A percentile compares a stretch with the other conserved stretches of the same genome.
phyloP scores from a whole-genome alignment of 1,140 invertebrate genomes.

The Pseudoatta argentina region DNA sequence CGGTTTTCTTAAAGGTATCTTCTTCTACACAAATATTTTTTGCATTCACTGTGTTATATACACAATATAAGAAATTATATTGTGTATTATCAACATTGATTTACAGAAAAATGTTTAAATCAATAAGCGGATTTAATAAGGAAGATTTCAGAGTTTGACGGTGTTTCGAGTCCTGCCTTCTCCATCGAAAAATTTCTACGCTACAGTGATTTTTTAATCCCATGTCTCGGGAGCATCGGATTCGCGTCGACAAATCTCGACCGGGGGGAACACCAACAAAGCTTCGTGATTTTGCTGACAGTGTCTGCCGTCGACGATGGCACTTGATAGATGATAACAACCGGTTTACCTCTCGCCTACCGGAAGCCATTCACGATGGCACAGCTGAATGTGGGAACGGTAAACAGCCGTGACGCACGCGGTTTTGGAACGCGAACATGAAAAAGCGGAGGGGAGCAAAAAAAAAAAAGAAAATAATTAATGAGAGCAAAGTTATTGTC shows the following conservation, averaged over 20 bases:
- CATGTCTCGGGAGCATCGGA: slow-evolving; percentile 27
- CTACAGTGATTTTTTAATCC: slow-evolving; percentile 32
- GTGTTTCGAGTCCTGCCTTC: not conserved
- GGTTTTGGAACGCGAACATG: slow-evolving; percentile 47
- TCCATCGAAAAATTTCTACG: not conserved
- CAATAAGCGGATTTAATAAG: not conserved
- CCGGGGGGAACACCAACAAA: slow-evolving; percentile 25
- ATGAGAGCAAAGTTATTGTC: slow-evolving; percentile 61
- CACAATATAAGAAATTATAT: not conserved
- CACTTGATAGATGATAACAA: slow-evolving; percentile 65
- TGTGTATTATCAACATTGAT: not conserved
- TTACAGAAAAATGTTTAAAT: not conserved
- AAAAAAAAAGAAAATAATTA: slow-evolving; percentile 55
- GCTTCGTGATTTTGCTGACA: slow-evolving; percentile 56
- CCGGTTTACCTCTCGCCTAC: slow-evolving; percentile 48
- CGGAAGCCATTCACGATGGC: slow-evolving; percentile 50
- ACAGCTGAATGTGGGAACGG: slow-evolving; percentile 45
- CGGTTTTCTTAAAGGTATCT: no score
- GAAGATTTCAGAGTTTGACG: not conserved
- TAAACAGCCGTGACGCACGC: slow-evolving; percentile 58
- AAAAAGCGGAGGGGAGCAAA: slow-evolving; percentile 21
- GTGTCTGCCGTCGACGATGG: slow-evolving; percentile 54
- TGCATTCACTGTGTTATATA: not conserved
- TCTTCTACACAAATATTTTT: no score
- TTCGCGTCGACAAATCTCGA: slow-evolving; percentile 48